These are phyloP conservation scores for Columba livia DNA, from an alignment of 2,113 vertebrate species.

Conservation along the genomic window DNA sequence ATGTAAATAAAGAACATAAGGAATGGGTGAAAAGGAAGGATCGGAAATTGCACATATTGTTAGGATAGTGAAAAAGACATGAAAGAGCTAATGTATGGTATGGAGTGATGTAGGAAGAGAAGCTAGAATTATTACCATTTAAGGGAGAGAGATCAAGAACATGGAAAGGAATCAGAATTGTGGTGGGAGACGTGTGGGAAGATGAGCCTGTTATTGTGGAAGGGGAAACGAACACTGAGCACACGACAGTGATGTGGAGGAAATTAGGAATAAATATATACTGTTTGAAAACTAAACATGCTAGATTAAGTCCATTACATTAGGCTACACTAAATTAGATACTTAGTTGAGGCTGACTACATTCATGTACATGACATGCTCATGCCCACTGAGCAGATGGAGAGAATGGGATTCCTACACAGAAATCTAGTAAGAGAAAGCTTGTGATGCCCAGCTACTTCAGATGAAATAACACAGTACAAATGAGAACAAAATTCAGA, in stretches of 20 bases:
- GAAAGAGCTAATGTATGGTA: background rate
- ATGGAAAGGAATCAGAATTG: background rate
- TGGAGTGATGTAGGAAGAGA: rapidly evolving
- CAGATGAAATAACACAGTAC: background rate
- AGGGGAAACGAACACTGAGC: background rate
- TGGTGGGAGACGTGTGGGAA: background rate
- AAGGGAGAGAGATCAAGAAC: background rate
- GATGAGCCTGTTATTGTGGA: background rate
- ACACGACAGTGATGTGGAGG: background rate
- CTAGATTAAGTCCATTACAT: background rate
- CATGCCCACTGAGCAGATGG: background rate
- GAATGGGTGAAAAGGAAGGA: background rate
- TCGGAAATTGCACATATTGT: background rate
- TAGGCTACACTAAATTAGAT: background rate
- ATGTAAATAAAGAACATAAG: background rate
- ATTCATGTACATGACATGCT: background rate
- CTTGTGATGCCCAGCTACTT: background rate
- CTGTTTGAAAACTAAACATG: background rate
- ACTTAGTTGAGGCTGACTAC: background rate
- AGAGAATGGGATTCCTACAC: background rate
- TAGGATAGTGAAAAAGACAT: background rate
- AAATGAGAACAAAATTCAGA: background rate
- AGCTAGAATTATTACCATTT: background rate
- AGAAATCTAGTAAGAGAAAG: background rate
- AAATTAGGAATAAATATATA: background rate